phyloP scores from a whole-genome alignment of 2,113 vertebrate genomes.

The Chrysemys picta region DNA sequence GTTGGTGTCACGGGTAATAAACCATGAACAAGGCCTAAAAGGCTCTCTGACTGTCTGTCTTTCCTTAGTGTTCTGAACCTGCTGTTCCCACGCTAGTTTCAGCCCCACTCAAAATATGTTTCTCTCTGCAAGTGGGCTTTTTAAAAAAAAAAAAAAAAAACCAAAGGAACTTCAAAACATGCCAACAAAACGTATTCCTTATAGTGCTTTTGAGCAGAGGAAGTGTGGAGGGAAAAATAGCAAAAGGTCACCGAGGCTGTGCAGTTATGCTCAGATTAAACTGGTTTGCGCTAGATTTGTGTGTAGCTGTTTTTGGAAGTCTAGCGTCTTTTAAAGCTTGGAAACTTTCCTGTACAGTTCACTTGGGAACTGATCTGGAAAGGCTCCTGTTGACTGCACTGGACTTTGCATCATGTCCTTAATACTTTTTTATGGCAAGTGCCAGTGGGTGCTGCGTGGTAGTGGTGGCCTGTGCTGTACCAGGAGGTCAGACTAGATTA shows the following conservation, averaged over 20 bases:
- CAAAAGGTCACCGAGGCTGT: neutral
- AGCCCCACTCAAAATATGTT: neutral
- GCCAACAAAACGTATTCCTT: neutral
- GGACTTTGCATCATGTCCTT: neutral
- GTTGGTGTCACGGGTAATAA: neutral
- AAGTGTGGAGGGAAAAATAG: neutral
- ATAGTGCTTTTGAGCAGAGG: neutral
- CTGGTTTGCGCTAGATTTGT: slow-evolving; percentile 32
- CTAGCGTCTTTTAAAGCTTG: neutral
- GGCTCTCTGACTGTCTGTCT: neutral
- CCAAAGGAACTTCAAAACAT: neutral
- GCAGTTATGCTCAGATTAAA: neutral
- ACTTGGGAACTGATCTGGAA: neutral
- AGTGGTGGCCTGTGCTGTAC: neutral
- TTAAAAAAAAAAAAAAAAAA: too few species aligned
- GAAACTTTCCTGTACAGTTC: neutral
- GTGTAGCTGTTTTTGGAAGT: neutral
- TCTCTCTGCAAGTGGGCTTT: neutral
- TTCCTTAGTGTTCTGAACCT: neutral
- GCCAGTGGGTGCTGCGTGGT: neutral
- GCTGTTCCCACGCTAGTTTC: neutral
- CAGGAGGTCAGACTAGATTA: neutral
- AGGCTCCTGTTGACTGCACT: neutral
- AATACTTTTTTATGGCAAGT: neutral
- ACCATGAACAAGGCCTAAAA: neutral